A percentile compares a stretch with the other conserved stretches of the same genome.
Conservation (phyloP, 2,797 vertebrate species). For the Cirrhinus molitorella region DNA sequence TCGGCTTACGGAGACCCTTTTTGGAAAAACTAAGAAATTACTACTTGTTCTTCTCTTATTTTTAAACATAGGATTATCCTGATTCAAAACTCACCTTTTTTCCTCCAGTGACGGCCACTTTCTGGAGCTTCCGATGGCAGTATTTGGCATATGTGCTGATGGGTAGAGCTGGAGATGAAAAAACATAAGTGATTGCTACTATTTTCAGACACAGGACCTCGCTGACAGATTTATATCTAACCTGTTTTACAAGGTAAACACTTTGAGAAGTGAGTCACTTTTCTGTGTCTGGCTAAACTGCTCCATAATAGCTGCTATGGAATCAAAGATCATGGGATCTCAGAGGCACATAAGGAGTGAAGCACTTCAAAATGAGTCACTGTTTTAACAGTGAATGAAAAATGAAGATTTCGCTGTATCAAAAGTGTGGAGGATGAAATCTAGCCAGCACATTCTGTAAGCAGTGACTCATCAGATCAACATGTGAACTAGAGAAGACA, state of each 20-base stretch:
- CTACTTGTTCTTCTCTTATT: background rate
- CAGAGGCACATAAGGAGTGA: constrained; percentile 68
- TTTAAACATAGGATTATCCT: background rate
- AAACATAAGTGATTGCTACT: constrained; percentile 50
- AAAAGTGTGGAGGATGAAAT: constrained; percentile 71
- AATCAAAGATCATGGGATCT: constrained; percentile 66
- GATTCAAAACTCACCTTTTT: constrained; percentile 84
- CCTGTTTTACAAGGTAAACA: constrained; percentile 31
- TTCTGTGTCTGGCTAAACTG: constrained; percentile 50
- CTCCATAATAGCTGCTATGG: background rate
- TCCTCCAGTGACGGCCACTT: constrained; percentile 88
- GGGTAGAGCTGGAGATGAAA: constrained; percentile 79
- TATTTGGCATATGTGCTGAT: constrained; percentile 91
- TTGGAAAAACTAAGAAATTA: constrained; percentile 59
- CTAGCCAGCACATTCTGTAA: constrained; percentile 63
- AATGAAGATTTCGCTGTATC: constrained; percentile 71
- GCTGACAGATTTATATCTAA: constrained; percentile 6
- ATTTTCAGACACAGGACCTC: background rate
- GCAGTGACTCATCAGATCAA: constrained; percentile 74
- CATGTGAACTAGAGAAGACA: constrained; percentile 57
- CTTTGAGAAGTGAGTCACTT: constrained; percentile 12
- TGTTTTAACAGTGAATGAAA: constrained; percentile 68
- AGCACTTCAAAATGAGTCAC: constrained; percentile 27
- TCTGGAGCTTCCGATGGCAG: constrained; percentile 90
- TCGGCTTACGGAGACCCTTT: constrained; percentile 90